Conservation (phyloP, 2,888 invertebrate genomes). For the Microctonus aethiopoides region DNA sequence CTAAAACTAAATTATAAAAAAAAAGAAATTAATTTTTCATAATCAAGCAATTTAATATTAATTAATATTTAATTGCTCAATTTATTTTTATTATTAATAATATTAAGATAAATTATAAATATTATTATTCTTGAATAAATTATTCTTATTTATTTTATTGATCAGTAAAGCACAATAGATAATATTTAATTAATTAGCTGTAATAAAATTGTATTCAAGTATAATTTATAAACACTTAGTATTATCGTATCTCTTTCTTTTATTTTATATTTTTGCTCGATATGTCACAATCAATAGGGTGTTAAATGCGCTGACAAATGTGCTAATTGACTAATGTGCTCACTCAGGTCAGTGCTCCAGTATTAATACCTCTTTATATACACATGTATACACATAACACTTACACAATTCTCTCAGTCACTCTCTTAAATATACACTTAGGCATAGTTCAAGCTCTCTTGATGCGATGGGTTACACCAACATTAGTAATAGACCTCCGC, state of each 20-base stretch:
- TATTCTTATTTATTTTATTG: not conserved
- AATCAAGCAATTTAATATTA: too few species aligned
- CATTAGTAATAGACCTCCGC: not conserved
- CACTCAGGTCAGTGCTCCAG: slow-evolving; percentile 26
- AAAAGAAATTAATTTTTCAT: too few species aligned
- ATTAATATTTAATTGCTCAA: not conserved
- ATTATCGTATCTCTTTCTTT: not conserved
- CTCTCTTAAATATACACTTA: not conserved
- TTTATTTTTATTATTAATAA: not conserved
- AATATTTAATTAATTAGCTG: not conserved
- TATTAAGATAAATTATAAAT: not conserved
- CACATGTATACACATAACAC: slow-evolving; percentile 5
- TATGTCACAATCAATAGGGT: slow-evolving; percentile 13
- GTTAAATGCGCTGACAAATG: slow-evolving; percentile 21
- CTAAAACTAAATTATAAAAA: not conserved
- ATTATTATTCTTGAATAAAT: not conserved
- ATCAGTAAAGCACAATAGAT: not conserved
- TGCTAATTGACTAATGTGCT: slow-evolving; percentile 24
- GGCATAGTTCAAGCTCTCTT: not conserved
- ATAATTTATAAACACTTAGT: not conserved
- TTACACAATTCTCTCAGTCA: not conserved
- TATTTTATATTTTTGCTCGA: slow-evolving; percentile 11
- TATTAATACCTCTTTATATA: slow-evolving; percentile 23
- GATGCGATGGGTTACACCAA: not conserved
- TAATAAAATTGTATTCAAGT: slow-evolving; percentile 1